These are phyloP conservation scores for Galeruca laticollis DNA, from an alignment of 2,888 invertebrate genomes.

Conservation along the genomic window DNA sequence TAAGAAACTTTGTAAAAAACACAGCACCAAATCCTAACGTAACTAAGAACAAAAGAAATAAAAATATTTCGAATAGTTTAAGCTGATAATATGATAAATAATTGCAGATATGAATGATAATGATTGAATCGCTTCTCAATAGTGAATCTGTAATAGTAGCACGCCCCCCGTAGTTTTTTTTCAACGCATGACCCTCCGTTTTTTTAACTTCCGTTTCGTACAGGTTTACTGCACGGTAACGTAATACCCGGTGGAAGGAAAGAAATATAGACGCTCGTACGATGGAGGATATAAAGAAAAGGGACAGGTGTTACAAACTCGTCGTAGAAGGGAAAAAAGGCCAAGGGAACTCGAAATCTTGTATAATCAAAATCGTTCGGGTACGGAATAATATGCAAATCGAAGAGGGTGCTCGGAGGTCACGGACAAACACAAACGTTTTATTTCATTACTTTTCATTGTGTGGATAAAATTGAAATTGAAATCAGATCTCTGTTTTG, in stretches of 20 bases:
- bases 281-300: not conserved
- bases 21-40: too few relatives aligned
- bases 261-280: not conserved
- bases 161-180: not conserved
- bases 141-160: not conserved
- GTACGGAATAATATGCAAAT: constrained; percentile 19
- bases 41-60: too few relatives aligned
- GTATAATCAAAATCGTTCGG: constrained; percentile 13
- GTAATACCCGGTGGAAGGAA: constrained; percentile 16
- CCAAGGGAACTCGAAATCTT: constrained; percentile 14
- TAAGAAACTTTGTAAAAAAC: too few relatives aligned
- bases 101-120: too few relatives aligned
- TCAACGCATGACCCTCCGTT: constrained; percentile 12
- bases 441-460: not conserved
- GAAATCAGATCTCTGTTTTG: not conserved
- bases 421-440: constrained; percentile 7
- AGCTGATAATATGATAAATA: too few relatives aligned
- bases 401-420: constrained; percentile 16
- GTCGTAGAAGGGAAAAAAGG: constrained; percentile 3
- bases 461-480: constrained; percentile 3
- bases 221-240: constrained; percentile 18
- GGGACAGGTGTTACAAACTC: constrained; percentile 21
- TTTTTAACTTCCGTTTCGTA: constrained; percentile 14
- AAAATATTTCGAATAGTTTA: too few relatives aligned
- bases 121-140: too few relatives aligned